These are phyloP conservation scores for Ditylenchus dipsaci DNA, from an alignment of 1,140 invertebrate species.

Conservation along the genomic window DNA sequence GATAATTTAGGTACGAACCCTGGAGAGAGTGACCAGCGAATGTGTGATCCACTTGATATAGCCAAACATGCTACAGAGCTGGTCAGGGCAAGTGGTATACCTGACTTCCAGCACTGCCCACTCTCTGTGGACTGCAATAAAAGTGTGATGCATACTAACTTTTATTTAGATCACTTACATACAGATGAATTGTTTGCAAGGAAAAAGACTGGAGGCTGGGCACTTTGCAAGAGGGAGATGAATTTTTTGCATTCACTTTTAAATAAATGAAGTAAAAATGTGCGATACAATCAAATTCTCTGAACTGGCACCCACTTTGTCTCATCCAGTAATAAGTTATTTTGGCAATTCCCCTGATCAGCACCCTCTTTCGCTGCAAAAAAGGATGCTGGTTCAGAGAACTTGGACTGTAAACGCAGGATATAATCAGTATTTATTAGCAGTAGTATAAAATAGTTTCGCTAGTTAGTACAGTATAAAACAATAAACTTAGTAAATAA, in stretches of 20 bases:
- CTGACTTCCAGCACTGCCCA: not conserved
- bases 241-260: slow-evolving; percentile 2
- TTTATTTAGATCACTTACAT: not conserved
- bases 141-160: not conserved
- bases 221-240: not conserved
- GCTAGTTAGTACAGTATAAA: no score
- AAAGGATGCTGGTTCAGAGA: no score
- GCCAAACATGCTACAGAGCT: not conserved
- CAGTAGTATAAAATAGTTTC: no score
- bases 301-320: no score
- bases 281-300: no score
- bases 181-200: not conserved
- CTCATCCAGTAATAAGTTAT: no score
- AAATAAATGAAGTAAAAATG: no score
- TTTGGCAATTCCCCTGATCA: no score
- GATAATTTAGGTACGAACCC: not conserved
- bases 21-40: not conserved
- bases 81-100: not conserved
- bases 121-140: not conserved
- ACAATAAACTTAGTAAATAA: no score
- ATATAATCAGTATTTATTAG: no score
- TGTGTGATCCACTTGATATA: not conserved
- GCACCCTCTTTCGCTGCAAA: no score
- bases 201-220: not conserved
- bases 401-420: no score